Base-by-base conservation (phyloP, 2,113 vertebrate genomes). In the Pongo pygmaeus region DNA sequence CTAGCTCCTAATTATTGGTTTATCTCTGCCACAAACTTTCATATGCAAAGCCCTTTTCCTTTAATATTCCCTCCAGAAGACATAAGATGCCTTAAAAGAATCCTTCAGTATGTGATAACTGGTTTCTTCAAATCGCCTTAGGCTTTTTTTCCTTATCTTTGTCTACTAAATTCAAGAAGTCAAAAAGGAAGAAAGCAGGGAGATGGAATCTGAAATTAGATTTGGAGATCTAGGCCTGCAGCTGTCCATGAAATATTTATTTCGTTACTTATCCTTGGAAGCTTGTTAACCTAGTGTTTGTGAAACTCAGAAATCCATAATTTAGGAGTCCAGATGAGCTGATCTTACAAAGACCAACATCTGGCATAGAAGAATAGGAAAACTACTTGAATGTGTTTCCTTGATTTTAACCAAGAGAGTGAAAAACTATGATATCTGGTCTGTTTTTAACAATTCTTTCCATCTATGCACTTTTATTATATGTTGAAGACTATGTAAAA, bases 161-260 rank as follows among this genome's bases (percentile, higher is more conserved):
- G 35, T 84, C 75, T 95, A 50, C 32, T 87, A 90, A 95, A 92
- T 96, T 77, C 92, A 88, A 92, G 64, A 93, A 94, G 74, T 94
- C 52, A 91, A 84, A 95, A 93, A 52, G 89, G 67, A 85, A 97
- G 23, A 89, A 95, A 80, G 84, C 64, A 87, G 72, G 61, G 43
- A 88, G 94, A 94, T 87, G 57, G 38, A 92, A 96, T 95, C 87
- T 92, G 95, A 96, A 96, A 95, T 98, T 75, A 92, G 40, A 84
- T 69, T 89, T 92, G 84, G 79, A 89, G 69, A 91, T 77, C 70
- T 89, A 64, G 61, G 94, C 61, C 80, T 72, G 18, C 32, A 80
- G 70, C 75, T 92, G 70, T 84, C 50, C 43, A 22, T 96, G 93
- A 96, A 97, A 93, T 88, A 94, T 87, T 97, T 97, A 95, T 94